Evolutionary conservation across 1,140 invertebrate species (phyloP), one percentile per base, ranked within the genome.

Genomic region (Bombus superbus): DNA sequence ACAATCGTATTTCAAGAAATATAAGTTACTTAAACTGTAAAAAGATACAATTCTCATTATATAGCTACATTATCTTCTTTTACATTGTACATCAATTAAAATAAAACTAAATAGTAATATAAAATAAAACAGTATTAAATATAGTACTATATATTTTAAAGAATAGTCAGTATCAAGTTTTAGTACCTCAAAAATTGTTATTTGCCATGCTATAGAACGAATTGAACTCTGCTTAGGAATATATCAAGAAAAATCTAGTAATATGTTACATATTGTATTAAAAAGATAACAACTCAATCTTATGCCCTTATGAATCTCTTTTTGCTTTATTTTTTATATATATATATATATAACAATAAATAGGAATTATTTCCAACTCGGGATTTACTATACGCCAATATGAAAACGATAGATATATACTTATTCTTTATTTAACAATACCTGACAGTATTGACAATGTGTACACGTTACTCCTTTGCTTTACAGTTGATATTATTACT

Each of bases 1-100:
- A 28, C 97, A 99, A 92, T 97, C 97, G 91, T 98, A 97, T 96
- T 97, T 99, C 83, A 98, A 98, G 91, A 97, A 98, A 94, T 97
- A 98, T 80, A 99, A 99, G 95, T 95, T 99, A n/a, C 97, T 98
- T 81, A 97, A 96, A 44, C 3, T 71, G 15, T 83, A 40, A 90
- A 35, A 42, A 40, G 28, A 22, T 42, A 25, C 53, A 44, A 42
- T 9, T 68, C 25, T 75, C 6, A 28, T 25, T 74, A n/a, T 25
- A 73, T 8, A 6, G 47, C 6, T 42, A 28, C 38, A 8, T 35
- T 35, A 4, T 59, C 9, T 38, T 2, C 3, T 66, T 44, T 18
- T 73, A 35, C 22, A 68, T 69, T 83, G 25, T 57, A 69, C 28
- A 69, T 28, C 9, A 38, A 53, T 57, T 28, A 10, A 57, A 71